Percentiles rank a stretch among this genome's conserved stretches.
phyloP scores from a whole-genome alignment of 2,113 vertebrate species.

The Jacana jacana region DNA sequence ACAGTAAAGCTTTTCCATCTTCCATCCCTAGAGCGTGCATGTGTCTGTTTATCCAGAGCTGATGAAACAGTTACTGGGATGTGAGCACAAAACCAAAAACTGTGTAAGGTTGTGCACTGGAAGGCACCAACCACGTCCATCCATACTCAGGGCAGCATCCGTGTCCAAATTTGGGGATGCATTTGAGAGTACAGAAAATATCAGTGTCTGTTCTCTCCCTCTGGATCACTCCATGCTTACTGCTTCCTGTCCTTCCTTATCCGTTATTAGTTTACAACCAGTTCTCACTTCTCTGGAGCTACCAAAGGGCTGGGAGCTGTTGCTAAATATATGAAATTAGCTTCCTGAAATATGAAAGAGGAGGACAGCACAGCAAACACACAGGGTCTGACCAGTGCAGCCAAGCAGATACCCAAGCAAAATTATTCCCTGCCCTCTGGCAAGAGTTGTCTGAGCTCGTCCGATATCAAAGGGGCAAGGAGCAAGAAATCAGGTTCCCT shows the following conservation, averaged over 20 bases:
- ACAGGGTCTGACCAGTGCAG: not conserved
- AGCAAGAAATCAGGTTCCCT: conserved; percentile 7
- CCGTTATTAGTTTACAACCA: not conserved
- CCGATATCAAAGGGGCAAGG: not conserved
- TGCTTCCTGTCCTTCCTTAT: not conserved
- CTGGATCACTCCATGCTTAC: not conserved
- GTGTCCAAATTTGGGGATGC: not conserved
- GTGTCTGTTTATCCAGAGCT: not conserved
- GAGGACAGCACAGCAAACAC: not conserved
- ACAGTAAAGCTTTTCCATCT: not conserved
- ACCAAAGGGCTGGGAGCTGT: not conserved
- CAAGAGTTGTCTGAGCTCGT: not conserved
- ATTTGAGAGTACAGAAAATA: not conserved
- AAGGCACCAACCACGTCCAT: accelerated
- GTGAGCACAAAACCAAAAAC: not conserved
- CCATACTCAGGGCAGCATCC: not conserved
- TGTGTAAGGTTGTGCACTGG: not conserved
- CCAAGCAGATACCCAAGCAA: not conserved
- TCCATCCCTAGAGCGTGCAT: not conserved
- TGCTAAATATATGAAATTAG: not conserved
- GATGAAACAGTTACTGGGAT: not conserved
- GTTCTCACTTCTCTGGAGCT: not conserved
- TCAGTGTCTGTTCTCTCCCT: not conserved
- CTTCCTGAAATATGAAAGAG: not conserved
- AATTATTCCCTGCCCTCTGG: not conserved